phyloP scores from a whole-genome alignment of 2,888 invertebrate species.

The Drosophila kambysellisi region DNA sequence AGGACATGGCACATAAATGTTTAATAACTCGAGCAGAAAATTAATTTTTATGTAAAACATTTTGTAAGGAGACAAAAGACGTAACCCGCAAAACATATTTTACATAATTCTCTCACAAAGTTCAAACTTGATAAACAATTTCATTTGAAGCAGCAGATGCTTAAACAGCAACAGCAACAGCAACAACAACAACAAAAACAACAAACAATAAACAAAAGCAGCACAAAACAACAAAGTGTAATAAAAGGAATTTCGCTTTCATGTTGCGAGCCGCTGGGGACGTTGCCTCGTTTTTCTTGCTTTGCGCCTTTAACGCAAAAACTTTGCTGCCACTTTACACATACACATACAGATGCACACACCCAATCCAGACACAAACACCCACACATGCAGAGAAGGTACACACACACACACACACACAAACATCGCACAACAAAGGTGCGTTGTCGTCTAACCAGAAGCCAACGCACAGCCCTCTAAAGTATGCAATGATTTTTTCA shows the following conservation, averaged over 20 bases:
- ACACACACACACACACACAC: constrained; percentile 9
- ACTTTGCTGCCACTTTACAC: constrained; percentile 53
- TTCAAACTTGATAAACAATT: constrained; percentile 78
- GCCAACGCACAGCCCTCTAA: constrained; percentile 20
- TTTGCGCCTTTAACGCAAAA: constrained; percentile 39
- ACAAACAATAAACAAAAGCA: constrained; percentile 28
- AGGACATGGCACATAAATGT: constrained; percentile 47
- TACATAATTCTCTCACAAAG: constrained; percentile 70
- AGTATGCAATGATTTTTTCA: constrained; percentile 47
- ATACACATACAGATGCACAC: constrained; percentile 1
- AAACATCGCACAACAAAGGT: constrained; percentile 62
- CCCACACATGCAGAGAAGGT: neutral
- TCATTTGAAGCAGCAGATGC: constrained; percentile 73
- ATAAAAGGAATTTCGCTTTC: constrained; percentile 78
- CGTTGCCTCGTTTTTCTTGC: constrained; percentile 29
- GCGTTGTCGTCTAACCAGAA: constrained; percentile 51
- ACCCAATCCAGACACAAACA: constrained; percentile 3
- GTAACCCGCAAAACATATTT: constrained; percentile 69
- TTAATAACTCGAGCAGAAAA: constrained; percentile 71
- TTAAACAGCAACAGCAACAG: constrained; percentile 23
- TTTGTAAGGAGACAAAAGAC: constrained; percentile 36
- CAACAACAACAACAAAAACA: constrained; percentile 26
- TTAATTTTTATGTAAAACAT: constrained; percentile 58
- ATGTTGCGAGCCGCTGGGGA: constrained; percentile 62
- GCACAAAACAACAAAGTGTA: constrained; percentile 55